Conservation (phyloP, 2,888 invertebrate genomes). For the Hipparchia semele region DNA sequence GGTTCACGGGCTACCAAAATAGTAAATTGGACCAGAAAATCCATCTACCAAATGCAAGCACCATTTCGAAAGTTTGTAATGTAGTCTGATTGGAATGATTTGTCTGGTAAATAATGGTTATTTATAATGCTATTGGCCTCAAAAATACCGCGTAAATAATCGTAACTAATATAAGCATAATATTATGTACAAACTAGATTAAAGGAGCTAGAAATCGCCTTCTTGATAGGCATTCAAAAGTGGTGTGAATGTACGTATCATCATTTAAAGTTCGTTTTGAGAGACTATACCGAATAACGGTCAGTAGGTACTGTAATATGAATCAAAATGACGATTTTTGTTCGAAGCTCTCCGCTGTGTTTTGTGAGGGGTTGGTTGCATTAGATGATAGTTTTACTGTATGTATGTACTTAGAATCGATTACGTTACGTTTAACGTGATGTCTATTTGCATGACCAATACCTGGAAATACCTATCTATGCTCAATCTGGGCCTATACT, state of each 20-base stretch:
- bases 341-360: too few relatives aligned
- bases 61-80: neutral
- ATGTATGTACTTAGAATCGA: too few relatives aligned
- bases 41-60: neutral
- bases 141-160: constrained; percentile 20
- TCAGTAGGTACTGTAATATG: neutral
- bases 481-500: too few relatives aligned
- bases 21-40: neutral
- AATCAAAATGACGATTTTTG: neutral
- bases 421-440: too few relatives aligned
- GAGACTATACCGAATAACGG: neutral
- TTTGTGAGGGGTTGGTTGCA: too few relatives aligned
- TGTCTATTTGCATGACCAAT: too few relatives aligned
- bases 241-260: constrained; percentile 1
- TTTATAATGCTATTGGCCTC: constrained; percentile 22
- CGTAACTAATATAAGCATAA: constrained; percentile 48
- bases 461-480: too few relatives aligned
- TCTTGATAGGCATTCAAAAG: constrained; percentile 28
- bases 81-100: neutral
- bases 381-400: too few relatives aligned
- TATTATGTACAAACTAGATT: constrained; percentile 64
- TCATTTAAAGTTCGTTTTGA: neutral
- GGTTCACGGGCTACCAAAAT: neutral
- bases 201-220: constrained; percentile 59
- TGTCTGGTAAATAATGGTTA: too few relatives aligned